A percentile compares a stretch with the other conserved stretches of the same genome.
These are phyloP conservation scores for Pampus argenteus DNA, from an alignment of 2,797 vertebrate genomes.

Conservation along the genomic window DNA sequence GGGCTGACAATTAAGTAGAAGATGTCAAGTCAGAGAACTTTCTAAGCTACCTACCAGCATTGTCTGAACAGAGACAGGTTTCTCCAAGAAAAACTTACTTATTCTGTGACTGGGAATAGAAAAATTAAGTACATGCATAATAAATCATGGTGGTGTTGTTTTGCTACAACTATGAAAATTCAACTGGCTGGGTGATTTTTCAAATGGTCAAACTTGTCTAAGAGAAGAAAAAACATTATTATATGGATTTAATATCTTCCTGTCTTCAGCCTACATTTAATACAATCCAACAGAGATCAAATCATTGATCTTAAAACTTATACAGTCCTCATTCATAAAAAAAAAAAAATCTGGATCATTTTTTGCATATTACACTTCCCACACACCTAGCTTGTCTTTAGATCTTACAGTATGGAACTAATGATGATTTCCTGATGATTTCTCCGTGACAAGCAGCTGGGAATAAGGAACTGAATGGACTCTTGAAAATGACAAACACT, in stretches of 20 bases:
- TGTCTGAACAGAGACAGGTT: neutral
- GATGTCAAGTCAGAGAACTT: slow-evolving; percentile 8
- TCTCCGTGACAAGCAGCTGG: neutral
- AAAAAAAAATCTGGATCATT: neutral
- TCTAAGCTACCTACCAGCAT: neutral
- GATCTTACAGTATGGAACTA: neutral
- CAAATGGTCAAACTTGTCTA: neutral
- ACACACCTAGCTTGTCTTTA: neutral
- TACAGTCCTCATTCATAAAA: neutral
- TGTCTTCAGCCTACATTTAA: neutral
- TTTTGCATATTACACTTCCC: neutral
- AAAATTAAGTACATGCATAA: slow-evolving; percentile 2
- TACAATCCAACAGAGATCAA: neutral
- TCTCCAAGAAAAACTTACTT: slow-evolving; percentile 13
- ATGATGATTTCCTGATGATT: neutral
- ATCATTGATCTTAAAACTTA: neutral
- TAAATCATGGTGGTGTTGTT: neutral
- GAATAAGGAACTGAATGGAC: neutral
- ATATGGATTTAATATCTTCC: neutral
- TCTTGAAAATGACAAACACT: neutral
- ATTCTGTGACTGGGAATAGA: neutral
- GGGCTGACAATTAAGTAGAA: slow-evolving; percentile 9
- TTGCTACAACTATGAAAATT: neutral
- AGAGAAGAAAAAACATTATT: neutral
- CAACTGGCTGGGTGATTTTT: neutral